A percentile compares a stretch with the other conserved stretches of the same genome.
These are phyloP conservation scores for Catostylus mosaicus DNA, from an alignment of 30 jellyfish, hydroid and myxozoan species.

Conservation along the genomic window DNA sequence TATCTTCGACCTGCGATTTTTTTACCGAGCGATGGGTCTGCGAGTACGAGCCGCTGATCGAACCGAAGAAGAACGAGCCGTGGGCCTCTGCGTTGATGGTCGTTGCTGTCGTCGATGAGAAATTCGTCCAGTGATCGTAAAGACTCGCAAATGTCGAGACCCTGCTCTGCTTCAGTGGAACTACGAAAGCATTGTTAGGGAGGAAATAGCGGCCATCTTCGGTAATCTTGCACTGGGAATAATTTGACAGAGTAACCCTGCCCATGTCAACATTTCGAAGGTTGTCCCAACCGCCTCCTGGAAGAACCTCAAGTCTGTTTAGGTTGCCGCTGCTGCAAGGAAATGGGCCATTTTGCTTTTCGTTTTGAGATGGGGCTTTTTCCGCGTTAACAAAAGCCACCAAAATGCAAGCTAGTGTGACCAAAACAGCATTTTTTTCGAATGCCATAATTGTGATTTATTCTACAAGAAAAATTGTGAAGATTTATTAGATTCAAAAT, in stretches of 20 bases:
- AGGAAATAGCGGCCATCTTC: conserved; percentile 74
- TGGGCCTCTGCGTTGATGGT: conserved; percentile 77
- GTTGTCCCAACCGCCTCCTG: conserved; percentile 91
- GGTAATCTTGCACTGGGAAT: conserved; percentile 51
- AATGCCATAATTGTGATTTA: neutral
- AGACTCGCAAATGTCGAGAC: conserved; percentile 64
- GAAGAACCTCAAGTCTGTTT: conserved; percentile 76
- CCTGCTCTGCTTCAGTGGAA: conserved; percentile 70
- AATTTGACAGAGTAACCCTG: conserved; percentile 35
- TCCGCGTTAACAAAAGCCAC: neutral
- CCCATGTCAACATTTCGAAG: conserved; percentile 88
- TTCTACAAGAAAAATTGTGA: neutral
- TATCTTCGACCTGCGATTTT: conserved; percentile 70
- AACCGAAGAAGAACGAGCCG: conserved; percentile 63
- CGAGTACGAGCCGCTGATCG: conserved; percentile 78
- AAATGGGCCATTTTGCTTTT: neutral
- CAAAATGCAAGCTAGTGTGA: neutral
- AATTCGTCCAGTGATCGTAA: conserved; percentile 77
- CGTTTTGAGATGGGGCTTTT: neutral
- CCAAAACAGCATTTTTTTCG: neutral
- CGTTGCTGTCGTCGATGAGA: conserved; percentile 71
- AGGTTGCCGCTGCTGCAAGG: conserved; percentile 30
- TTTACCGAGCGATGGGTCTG: conserved; percentile 54
- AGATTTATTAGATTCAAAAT: neutral
- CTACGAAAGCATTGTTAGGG: conserved; percentile 72